Evolutionary conservation across 37 sponge, comb jelly and placozoan genomes (phyloP), one percentile per base, ranked within the genome.

Genomic region (Chondrosia reniformis): DNA sequence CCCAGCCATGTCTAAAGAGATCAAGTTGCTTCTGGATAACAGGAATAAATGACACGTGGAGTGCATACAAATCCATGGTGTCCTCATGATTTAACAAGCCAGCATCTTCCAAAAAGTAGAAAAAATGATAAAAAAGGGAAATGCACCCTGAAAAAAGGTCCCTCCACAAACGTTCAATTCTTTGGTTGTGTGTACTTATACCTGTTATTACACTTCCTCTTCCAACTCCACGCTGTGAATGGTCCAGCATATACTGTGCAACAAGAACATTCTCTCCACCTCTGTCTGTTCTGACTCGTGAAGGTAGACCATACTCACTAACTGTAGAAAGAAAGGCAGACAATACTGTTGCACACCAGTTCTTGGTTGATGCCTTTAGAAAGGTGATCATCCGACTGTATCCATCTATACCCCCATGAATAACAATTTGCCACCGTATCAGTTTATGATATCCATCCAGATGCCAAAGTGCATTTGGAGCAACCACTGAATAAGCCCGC

Each of bases 121-220:
- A 89, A 4, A 90, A 39, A 30, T 31, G 17, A 62, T 82, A 79
- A 71, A 84, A 89, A 38, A 67, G 74, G 56, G 46, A 31, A 22
- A 87, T 34, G 64, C 86, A 83, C 2, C 83, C 92, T 49, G 69
- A 55, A 64, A 63, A 83, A 3, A 86, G 43, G 38, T 91, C 87
- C 39, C 77, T 74, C 87, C 92, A 87, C 9, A 91, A 71, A 7
- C 92, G 25, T 57, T 91, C 88, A 41, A 91, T 91, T 15, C 88
- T 63, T 59, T 91, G 92, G 43, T 91, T 91, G 57, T 91, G 87
- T 34, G 73, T 66, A 78, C 80, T 85, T 54, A 64, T 33, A 13
- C 91, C 83, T 25, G 46, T 39, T 3, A 89, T 89, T 33, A 82
- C 46, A 67, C 83, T 85, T 15, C 76, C 75, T 63, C 91, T 59